A percentile compares a stretch with the other conserved stretches of the same genome.
Conservation (phyloP, 2,888 invertebrate species). For the Calameuta pallipes region DNA sequence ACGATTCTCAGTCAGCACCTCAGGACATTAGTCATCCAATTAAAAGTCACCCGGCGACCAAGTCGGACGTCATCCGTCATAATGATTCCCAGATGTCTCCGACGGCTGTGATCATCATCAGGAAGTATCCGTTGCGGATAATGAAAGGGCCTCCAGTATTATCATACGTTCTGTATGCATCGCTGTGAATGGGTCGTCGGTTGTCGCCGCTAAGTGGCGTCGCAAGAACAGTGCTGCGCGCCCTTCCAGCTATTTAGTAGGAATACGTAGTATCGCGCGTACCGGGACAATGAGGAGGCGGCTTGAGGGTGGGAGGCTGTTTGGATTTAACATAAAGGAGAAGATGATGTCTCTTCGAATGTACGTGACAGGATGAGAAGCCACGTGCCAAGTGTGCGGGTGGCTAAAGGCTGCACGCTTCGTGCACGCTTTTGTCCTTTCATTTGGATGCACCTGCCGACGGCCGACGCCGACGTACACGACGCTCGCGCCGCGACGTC, state of each 20-base stretch:
- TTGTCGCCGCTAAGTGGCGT: conserved; percentile 24
- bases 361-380: conserved; percentile 51
- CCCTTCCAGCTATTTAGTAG: conserved; percentile 30
- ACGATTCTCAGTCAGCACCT: background rate
- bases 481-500: conserved; percentile 8
- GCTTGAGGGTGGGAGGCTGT: conserved; percentile 13
- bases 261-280: conserved; percentile 25
- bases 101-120: background rate
- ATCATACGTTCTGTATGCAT: conserved; percentile 29
- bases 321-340: conserved; percentile 19
- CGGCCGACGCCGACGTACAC: conserved; percentile 2
- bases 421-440: conserved; percentile 18
- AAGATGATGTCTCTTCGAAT: conserved; percentile 39
- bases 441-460: conserved; percentile 27
- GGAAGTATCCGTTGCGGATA: background rate
- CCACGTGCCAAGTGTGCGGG: conserved; percentile 46
- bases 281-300: conserved; percentile 14
- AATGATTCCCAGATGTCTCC: background rate
- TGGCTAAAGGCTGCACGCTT: conserved; percentile 25
- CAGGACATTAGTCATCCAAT: background rate
- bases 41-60: background rate
- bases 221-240: conserved; percentile 23
- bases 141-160: conserved; percentile 16
- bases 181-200: conserved; percentile 25
- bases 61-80: background rate